Evolutionary conservation across 2,888 invertebrate species (phyloP), one percentile per base, ranked within the genome.

Genomic region (Tenthredo notha): DNA sequence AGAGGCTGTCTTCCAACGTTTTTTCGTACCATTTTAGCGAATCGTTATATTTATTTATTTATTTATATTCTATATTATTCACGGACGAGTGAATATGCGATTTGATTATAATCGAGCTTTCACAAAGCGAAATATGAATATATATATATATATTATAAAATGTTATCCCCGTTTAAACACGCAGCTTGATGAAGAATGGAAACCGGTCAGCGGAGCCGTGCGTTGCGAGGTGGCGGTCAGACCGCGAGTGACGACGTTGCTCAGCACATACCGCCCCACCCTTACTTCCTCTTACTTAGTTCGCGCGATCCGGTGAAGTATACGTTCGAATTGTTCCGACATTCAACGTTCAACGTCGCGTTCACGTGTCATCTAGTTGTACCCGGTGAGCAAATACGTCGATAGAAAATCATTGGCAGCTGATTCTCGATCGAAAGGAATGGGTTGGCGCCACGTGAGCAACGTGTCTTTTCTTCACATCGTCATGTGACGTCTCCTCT

Each of bases 1-100:
- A 89, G 90, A 43, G 89, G 87, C 84, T 92, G 91, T 85, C 89
- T 91, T 58, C 82, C 89, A 87, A 90, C 91, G 86, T 93, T 93
- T 89, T 91, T 94, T 77, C 94, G 94, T 86, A 93, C 94, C 95
- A 95, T 95, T 88, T 65, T 90, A n/a, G 9, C 43, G 18, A 40
- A 21, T 21, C 2, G n/a, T 74, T 40, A 9, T 72, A 5, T 21
- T 43, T 21, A 3, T 15, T 1, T 74, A 2, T 74, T 21, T 74
- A 61, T 78, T 50, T 61, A 12, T 72, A 61, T 47, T n/a, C 1
- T 25, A 25, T 21, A 21, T 25, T 61, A n/a, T n/a, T 25, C 10
- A 25, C 10, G 47, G 3, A 15, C 47, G 47, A 4, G 3, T 47
- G 47, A 18, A 47, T 47, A 47, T 0, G 15, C 65, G 65, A 65